Evolutionary conservation across 2,113 vertebrate genomes (phyloP).

Genomic region (Arizona elegans): DNA sequence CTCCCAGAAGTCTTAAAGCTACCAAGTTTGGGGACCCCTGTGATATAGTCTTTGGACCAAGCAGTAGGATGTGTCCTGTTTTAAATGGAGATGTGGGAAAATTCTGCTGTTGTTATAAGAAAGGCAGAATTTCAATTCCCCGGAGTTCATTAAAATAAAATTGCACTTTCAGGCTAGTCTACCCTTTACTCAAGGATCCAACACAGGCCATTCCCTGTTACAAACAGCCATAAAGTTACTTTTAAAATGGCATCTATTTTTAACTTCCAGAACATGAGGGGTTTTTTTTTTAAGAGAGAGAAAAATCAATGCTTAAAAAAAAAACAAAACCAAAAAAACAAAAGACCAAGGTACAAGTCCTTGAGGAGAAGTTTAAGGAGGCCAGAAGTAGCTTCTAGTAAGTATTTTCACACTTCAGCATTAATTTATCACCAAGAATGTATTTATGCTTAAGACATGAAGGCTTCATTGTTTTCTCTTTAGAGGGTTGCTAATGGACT

Average conservation of each 20-base stretch:
- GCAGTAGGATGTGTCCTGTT: neutral
- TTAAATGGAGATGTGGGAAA: neutral
- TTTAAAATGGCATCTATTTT: constrained; percentile 28
- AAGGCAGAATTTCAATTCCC: neutral
- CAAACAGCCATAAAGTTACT: neutral
- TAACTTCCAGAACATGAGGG: neutral
- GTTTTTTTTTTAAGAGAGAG: neutral
- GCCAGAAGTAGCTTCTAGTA: neutral
- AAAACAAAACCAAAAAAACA: neutral
- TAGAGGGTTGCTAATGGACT: neutral
- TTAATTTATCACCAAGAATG: constrained; percentile 4
- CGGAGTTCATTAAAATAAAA: neutral
- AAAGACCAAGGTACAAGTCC: neutral
- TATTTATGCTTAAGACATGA: neutral
- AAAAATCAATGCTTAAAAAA: neutral
- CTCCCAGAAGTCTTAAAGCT: too few relatives aligned
- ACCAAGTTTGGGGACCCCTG: too few relatives aligned
- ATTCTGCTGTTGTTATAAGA: neutral
- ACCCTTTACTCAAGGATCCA: neutral
- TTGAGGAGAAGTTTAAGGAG: constrained; percentile 24
- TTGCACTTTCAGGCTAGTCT: neutral
- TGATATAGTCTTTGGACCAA: neutral
- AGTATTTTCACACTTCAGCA: neutral
- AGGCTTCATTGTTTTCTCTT: neutral
- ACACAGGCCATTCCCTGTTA: neutral